These are phyloP conservation scores for Cetoscarus ocellatus DNA, from an alignment of 2,797 vertebrate genomes.

Conservation along the genomic window DNA sequence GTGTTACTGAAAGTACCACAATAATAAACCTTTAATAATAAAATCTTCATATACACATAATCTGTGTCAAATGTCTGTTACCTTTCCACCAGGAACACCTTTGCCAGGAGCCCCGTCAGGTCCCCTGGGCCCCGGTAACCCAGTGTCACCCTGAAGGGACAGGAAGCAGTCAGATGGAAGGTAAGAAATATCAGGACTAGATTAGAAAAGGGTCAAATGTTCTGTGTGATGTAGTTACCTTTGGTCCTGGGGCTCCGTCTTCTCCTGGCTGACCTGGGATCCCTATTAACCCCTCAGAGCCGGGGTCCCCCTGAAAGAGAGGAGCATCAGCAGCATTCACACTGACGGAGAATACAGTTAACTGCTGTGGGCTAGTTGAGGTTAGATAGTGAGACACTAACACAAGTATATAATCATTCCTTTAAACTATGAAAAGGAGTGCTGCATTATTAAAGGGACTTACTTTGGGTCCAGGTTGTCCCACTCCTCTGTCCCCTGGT, in stretches of 20 bases:
- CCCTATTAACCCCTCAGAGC: conserved; percentile 80
- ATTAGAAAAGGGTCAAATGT: neutral
- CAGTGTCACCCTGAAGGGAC: conserved; percentile 85
- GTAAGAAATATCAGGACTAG: neutral
- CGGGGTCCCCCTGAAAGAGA: conserved; percentile 83
- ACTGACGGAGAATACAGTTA: neutral
- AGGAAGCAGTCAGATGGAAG: conserved; percentile 11
- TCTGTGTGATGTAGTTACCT: conserved; percentile 71
- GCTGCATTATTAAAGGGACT: conserved; percentile 7
- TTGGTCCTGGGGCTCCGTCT: conserved; percentile 81
- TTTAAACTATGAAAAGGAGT: neutral
- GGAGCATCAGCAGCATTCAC: neutral
- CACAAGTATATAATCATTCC: too few species aligned
- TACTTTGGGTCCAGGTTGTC: conserved; percentile 85
- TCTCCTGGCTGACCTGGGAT: conserved; percentile 83
- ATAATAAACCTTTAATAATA: too few species aligned
- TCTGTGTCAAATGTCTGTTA: conserved; percentile 46
- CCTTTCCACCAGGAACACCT: conserved; percentile 86
- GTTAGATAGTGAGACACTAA: too few species aligned
- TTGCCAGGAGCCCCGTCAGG: conserved; percentile 85
- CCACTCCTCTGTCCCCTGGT: conserved; percentile 82
- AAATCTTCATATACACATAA: neutral
- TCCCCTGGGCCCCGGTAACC: conserved; percentile 84
- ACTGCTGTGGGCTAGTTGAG: too few species aligned
- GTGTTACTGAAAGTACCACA: too few species aligned